Evolutionary conservation across 2,113 vertebrate species (phyloP).

Genomic region (Deroptyus accipitrinus): DNA sequence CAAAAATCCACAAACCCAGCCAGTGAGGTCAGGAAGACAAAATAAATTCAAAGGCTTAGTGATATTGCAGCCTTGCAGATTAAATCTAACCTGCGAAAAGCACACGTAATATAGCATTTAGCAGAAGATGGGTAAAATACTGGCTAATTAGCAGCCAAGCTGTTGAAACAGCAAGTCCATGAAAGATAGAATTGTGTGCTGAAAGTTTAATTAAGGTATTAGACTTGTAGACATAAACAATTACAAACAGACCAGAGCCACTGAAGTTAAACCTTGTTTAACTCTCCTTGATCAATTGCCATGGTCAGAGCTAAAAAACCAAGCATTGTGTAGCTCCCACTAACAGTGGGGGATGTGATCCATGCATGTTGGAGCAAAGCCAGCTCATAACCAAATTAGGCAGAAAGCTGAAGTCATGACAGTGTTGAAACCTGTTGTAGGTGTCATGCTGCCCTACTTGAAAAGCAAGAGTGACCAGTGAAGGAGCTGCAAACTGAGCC

Average conservation of each 20-base stretch:
- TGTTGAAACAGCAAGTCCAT: not conserved
- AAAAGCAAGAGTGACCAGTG: slow-evolving; percentile 10
- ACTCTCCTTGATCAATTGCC: not conserved
- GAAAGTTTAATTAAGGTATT: slow-evolving; percentile 19
- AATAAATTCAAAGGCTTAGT: not conserved
- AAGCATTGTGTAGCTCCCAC: not conserved
- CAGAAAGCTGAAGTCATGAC: not conserved
- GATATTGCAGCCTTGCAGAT: not conserved
- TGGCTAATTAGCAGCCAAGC: not conserved
- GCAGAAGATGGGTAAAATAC: not conserved
- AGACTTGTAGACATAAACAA: not conserved
- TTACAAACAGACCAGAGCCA: not conserved
- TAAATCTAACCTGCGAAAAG: not conserved
- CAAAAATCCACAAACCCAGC: not conserved
- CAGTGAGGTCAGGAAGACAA: not conserved
- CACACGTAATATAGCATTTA: not conserved
- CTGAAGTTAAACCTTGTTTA: not conserved
- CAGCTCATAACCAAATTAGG: not conserved
- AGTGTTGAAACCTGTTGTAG: not conserved
- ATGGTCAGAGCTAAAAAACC: not conserved
- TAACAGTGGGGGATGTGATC: not conserved
- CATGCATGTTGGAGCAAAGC: not conserved
- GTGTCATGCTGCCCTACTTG: not conserved
- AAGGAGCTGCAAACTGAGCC: slow-evolving; percentile 1
- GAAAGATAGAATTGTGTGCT: not conserved